Percentiles rank a stretch among this genome's conserved stretches.
These are phyloP conservation scores for Eupeodes luniger DNA, from an alignment of 2,888 invertebrate species.

Conservation along the genomic window DNA sequence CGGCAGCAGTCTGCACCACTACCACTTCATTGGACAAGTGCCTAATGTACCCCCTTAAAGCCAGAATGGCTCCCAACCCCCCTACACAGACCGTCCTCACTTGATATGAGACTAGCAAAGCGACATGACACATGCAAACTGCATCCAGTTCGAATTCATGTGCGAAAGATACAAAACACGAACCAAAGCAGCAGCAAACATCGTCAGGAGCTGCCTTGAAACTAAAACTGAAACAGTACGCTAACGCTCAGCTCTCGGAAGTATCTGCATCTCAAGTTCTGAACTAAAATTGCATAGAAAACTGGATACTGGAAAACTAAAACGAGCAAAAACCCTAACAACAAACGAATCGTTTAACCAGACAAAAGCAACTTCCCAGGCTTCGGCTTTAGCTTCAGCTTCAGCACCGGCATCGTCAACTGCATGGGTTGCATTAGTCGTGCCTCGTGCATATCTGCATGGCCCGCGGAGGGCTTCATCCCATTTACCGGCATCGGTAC, in stretches of 20 bases:
- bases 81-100: not conserved
- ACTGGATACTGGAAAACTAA: conserved; percentile 42
- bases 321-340: conserved; percentile 20
- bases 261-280: conserved; percentile 76
- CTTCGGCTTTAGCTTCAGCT: not conserved
- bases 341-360: conserved; percentile 71
- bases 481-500: conserved; percentile 5
- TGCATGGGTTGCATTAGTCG: conserved; percentile 58
- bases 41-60: conserved; percentile 61
- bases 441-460: conserved; percentile 49
- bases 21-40: conserved; percentile 67
- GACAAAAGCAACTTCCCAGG: conserved; percentile 75
- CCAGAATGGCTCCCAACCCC: not conserved
- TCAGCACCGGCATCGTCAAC: too few relatives aligned
- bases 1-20: conserved; percentile 38
- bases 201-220: not conserved
- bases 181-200: conserved; percentile 44
- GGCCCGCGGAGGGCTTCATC: conserved; percentile 67
- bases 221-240: conserved; percentile 31
- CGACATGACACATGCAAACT: conserved; percentile 58
- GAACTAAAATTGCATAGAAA: conserved; percentile 45
- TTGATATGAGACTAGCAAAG: not conserved
- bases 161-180: conserved; percentile 71
- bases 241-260: conserved; percentile 39
- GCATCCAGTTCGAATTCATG: conserved; percentile 59